Evolutionary conservation across 2,113 vertebrate species (phyloP).

Genomic region (Alosa alosa): DNA sequence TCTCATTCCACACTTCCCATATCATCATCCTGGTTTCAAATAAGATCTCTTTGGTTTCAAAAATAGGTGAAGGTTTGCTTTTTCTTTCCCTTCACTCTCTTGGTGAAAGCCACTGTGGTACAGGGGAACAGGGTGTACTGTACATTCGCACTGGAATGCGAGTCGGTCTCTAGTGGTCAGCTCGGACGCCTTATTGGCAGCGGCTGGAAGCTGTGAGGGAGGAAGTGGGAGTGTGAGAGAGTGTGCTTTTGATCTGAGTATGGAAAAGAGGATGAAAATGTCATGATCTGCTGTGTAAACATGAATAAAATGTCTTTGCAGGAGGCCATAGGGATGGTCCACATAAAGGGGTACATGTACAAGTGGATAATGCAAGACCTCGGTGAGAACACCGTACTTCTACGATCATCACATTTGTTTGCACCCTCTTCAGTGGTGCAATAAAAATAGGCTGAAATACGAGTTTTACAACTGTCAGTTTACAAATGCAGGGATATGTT

Average conservation of each 20-base stretch:
- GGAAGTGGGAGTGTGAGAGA: not conserved
- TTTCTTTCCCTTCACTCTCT: not conserved
- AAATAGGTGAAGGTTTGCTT: not conserved
- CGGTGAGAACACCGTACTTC: conserved; percentile 58
- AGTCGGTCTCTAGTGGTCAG: not conserved
- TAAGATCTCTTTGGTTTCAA: not conserved
- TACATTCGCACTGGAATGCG: not conserved
- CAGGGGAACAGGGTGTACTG: not conserved
- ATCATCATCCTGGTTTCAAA: not conserved
- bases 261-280: not conserved
- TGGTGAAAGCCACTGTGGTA: not conserved
- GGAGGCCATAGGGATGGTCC: conserved; percentile 82
- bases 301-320: conserved; percentile 44
- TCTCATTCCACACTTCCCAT: not conserved
- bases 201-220: not conserved
- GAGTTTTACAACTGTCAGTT: not conserved
- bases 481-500: not conserved
- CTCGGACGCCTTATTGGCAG: not conserved
- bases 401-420: not conserved
- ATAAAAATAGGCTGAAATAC: not conserved
- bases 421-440: not conserved
- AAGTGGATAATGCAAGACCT: conserved; percentile 83
- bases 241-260: not conserved
- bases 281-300: not conserved
- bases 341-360: conserved; percentile 84